Evolutionary conservation across 1,140 invertebrate species (phyloP).

Genomic region (Ladona fulva): DNA sequence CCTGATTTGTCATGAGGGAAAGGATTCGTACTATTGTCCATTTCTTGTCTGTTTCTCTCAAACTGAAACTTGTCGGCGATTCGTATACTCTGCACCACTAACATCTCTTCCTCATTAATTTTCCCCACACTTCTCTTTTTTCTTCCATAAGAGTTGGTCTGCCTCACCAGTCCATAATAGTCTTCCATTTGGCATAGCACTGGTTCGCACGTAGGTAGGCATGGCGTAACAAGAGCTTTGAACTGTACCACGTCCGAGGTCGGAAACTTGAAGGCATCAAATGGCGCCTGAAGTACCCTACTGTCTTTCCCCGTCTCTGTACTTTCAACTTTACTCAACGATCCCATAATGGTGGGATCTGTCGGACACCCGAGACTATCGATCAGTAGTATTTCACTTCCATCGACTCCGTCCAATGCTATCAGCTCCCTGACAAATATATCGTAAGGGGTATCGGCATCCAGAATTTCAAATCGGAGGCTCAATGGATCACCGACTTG

Average conservation of each 20-base stretch:
- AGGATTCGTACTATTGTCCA: too few relatives aligned
- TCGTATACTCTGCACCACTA: slow-evolving; percentile 41
- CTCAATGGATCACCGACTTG: slow-evolving; percentile 42
- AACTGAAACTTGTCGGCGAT: slow-evolving; percentile 43
- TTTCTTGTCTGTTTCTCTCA: slow-evolving; percentile 34
- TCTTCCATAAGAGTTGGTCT: slow-evolving; percentile 37
- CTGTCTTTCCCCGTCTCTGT: slow-evolving; percentile 30
- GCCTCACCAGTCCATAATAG: slow-evolving; percentile 34
- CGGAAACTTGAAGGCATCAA: slow-evolving; percentile 49
- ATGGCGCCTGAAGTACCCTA: slow-evolving; percentile 39
- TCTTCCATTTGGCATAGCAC: slow-evolving; percentile 38
- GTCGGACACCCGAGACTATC: slow-evolving; percentile 43
- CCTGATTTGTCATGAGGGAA: too few relatives aligned
- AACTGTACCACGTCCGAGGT: slow-evolving; percentile 47
- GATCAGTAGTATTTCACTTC: slow-evolving; percentile 42
- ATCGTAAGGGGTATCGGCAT: slow-evolving; percentile 42
- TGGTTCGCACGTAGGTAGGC: slow-evolving; percentile 42
- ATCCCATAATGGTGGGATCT: slow-evolving; percentile 42
- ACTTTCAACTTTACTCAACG: slow-evolving; percentile 27
- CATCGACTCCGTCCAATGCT: slow-evolving; percentile 43
- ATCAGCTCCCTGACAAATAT: slow-evolving; percentile 47
- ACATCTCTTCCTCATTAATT: slow-evolving; percentile 34
- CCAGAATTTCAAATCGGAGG: slow-evolving; percentile 42
- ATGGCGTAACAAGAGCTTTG: slow-evolving; percentile 44
- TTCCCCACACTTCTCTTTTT: slow-evolving; percentile 27